These are phyloP conservation scores for Cataglyphis hispanica DNA, from an alignment of 1,140 invertebrate species.

Conservation along the genomic window DNA sequence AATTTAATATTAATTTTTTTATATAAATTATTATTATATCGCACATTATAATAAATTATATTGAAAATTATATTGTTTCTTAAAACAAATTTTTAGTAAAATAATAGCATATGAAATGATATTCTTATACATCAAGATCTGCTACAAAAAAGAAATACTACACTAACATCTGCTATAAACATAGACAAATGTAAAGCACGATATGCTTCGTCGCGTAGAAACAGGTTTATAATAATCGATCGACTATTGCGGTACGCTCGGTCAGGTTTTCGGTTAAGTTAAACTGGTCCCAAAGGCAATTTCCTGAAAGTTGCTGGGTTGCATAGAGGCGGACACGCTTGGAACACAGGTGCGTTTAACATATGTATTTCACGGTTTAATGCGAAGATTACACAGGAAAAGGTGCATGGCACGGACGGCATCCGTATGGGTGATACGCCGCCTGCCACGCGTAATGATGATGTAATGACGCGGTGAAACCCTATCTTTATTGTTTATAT, in stretches of 20 bases:
- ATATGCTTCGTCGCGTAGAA: constrained; percentile 44
- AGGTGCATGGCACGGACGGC: constrained; percentile 2
- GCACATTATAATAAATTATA: no score
- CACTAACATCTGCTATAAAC: neutral
- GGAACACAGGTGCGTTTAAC: constrained; percentile 81
- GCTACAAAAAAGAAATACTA: neutral
- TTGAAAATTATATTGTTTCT: no score
- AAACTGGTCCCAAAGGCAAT: constrained; percentile 71
- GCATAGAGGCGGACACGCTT: constrained; percentile 70
- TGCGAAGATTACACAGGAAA: constrained; percentile 74
- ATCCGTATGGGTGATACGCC: constrained; percentile 65
- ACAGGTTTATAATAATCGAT: constrained; percentile 59
- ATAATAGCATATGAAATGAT: neutral
- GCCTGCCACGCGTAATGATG: constrained; percentile 80
- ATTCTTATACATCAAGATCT: neutral
- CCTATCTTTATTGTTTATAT: constrained; percentile 63
- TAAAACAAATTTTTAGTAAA: no score
- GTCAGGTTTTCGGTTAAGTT: constrained; percentile 76
- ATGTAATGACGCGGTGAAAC: constrained; percentile 77
- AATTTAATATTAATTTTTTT: no score
- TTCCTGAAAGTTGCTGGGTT: constrained; percentile 78
- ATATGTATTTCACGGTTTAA: constrained; percentile 79
- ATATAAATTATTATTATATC: no score
- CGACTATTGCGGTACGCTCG: constrained; percentile 71
- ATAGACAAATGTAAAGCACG: neutral